Base-by-base conservation (phyloP, 1,140 invertebrate species). In the Wasmannia auropunctata region DNA sequence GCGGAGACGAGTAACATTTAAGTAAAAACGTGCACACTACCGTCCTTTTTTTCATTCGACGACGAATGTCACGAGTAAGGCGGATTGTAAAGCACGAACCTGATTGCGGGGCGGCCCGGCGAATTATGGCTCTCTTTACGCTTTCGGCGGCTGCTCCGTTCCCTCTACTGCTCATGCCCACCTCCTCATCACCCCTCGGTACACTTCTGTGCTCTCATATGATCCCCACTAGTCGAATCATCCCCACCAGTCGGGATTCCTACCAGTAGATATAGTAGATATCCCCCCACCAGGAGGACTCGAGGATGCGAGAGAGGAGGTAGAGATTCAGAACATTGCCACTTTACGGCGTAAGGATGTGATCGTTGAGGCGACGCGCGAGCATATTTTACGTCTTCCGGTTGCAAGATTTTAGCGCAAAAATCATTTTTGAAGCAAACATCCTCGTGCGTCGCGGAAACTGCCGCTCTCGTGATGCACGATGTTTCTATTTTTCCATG, bases 51-150 rank as follows among this genome's bases (percentile, higher is more conserved):
- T 70, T 85, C 85, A 67, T 81, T 56, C 81, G 62, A 31, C 10
- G 60, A 49, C 4, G 76, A 65, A 74, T 37, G 34, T 85, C 67
- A 80, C 86, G 54, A 76, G 67, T 84, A 70, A 88, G 87, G 90
- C 89, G 87, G 89, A 31, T 87, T 85, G 62, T 75, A 92, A 89
- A 90, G 87, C 88, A 91, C 67, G 93, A 93, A 92, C 91, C 92
- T 93, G 91, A 93, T 93, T 93, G 91, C 92, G 90, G 92, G 89
- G 91, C 93, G 91, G 92, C 92, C 89, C 92, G 92, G 92, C 91
- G 92, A 93, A 93, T 94, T 93, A 93, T 94, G 92, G 90, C 79
- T 89, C 90, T 92, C 91, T 92, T 90, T 92, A 89, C 92, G 91
- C 92, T 93, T 93, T 93, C 91, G 91, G 90, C 88, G 74, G 88